These are phyloP conservation scores for Zelleria hepariella DNA, from an alignment of 2,888 invertebrate genomes.

Conservation along the genomic window DNA sequence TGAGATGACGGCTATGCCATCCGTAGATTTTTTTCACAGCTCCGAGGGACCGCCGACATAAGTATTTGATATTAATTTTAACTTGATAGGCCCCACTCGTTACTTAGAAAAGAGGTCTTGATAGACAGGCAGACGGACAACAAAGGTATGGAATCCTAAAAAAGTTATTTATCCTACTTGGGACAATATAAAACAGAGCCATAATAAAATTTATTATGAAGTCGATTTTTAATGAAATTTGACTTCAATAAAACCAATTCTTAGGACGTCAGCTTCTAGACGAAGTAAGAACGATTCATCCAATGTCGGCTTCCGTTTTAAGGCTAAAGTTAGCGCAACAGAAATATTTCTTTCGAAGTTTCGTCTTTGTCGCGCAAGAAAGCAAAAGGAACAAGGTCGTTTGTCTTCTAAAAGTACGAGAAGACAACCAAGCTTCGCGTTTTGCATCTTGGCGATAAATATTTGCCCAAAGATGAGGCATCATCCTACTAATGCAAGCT, in stretches of 20 bases:
- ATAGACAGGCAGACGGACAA: neutral
- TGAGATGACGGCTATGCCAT: too few relatives aligned
- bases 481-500: too few relatives aligned
- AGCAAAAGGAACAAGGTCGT: constrained; percentile 46
- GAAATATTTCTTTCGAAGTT: constrained; percentile 59
- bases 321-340: constrained; percentile 25
- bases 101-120: too few relatives aligned
- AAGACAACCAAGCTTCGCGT: constrained; percentile 35
- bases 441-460: constrained; percentile 50
- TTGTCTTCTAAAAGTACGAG: constrained; percentile 36
- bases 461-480: too few relatives aligned
- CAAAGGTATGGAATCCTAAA: neutral
- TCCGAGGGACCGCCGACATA: too few relatives aligned
- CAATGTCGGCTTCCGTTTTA: too few relatives aligned
- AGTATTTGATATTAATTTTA: too few relatives aligned
- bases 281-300: too few relatives aligned
- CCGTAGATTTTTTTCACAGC: too few relatives aligned
- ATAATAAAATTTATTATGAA: too few relatives aligned
- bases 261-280: neutral
- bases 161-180: neutral
- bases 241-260: neutral
- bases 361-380: constrained; percentile 62
- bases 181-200: neutral
- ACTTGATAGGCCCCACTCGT: too few relatives aligned
- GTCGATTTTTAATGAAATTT: neutral